Conservation (phyloP, 2,888 invertebrate genomes). For the Trachelus stipa region DNA sequence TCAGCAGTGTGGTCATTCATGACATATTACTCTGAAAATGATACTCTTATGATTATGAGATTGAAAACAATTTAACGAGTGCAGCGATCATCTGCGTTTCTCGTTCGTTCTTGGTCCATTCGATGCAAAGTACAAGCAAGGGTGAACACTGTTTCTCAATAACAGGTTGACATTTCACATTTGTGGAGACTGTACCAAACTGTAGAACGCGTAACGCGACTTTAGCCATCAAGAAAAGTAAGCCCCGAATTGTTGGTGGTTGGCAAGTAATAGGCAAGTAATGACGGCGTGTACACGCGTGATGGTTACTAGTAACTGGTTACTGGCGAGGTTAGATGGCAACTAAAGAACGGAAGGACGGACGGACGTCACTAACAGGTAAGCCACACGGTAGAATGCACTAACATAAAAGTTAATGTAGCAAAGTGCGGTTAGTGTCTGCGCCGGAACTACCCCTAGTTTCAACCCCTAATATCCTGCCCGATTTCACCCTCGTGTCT, state of each 20-base stretch:
- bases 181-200: neutral
- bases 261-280: conserved; percentile 42
- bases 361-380: conserved; percentile 37
- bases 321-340: conserved; percentile 3
- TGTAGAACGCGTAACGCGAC: conserved; percentile 24
- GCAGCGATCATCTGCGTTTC: too few relatives aligned
- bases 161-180: neutral
- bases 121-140: neutral
- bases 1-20: too few relatives aligned
- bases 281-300: neutral
- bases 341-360: neutral
- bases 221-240: conserved; percentile 38
- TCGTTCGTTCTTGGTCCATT: too few relatives aligned
- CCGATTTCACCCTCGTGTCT: conserved; percentile 39
- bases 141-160: neutral
- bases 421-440: conserved; percentile 51
- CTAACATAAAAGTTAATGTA: conserved; percentile 59
- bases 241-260: conserved; percentile 35
- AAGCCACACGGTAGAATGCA: conserved; percentile 45
- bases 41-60: too few relatives aligned
- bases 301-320: conserved; percentile 5
- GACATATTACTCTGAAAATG: too few relatives aligned
- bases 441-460: conserved; percentile 38
- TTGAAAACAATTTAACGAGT: too few relatives aligned
- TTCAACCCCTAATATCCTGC: conserved; percentile 41